Evolutionary conservation across 2,888 invertebrate genomes (phyloP).

Genomic region (Drosophila maculinotata): DNA sequence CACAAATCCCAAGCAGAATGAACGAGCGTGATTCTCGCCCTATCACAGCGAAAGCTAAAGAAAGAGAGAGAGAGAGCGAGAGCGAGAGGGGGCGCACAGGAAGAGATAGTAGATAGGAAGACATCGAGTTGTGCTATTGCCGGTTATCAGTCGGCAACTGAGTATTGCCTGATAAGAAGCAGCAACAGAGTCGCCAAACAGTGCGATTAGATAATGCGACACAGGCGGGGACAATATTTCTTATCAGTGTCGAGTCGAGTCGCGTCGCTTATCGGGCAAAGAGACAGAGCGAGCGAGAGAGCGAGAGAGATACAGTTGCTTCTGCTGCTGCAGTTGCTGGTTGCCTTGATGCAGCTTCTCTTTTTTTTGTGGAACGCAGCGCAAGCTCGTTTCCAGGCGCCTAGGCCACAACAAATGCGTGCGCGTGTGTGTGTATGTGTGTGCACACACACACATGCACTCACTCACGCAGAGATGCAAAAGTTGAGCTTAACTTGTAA

Average conservation of each 20-base stretch:
- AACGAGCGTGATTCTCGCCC: conserved; percentile 54
- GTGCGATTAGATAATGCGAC: conserved; percentile 53
- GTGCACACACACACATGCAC: no score
- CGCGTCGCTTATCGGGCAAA: conserved; percentile 26
- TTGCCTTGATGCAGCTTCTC: conserved; percentile 15
- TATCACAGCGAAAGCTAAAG: conserved; percentile 26
- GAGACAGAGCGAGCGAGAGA: conserved; percentile 1
- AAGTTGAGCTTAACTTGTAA: no score
- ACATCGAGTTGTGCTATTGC: conserved; percentile 37
- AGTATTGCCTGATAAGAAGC: conserved; percentile 49
- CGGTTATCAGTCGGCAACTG: conserved; percentile 46
- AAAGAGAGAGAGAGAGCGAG: neutral
- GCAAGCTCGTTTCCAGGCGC: conserved; percentile 25
- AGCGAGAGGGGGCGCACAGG: conserved; percentile 26
- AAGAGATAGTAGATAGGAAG: conserved; percentile 51
- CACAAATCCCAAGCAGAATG: conserved; percentile 59
- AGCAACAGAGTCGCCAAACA: conserved; percentile 28
- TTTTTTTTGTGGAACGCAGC: conserved; percentile 14
- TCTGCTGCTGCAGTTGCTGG: conserved; percentile 27
- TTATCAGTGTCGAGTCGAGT: conserved; percentile 17
- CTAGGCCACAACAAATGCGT: no score
- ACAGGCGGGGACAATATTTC: conserved; percentile 15
- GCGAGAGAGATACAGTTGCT: neutral
- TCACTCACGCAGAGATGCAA: no score
- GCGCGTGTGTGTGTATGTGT: no score